phyloP scores from a whole-genome alignment of 2,113 vertebrate species.

The Zosterops japonicus region DNA sequence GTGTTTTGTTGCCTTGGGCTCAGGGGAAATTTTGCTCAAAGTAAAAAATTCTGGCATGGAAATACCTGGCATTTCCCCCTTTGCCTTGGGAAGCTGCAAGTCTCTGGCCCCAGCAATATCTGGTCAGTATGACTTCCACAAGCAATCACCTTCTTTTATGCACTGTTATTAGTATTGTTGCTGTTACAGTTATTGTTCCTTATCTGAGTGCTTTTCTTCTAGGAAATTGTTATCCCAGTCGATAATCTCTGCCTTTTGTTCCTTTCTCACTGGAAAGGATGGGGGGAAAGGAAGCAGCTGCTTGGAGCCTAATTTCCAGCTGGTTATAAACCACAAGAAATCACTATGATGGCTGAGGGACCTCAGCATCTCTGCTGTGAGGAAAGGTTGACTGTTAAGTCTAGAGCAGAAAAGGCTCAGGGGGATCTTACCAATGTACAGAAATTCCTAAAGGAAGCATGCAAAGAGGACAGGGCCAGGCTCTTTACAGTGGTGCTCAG shows the following conservation, averaged over 20 bases:
- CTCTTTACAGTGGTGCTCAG: not conserved
- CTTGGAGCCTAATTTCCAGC: not conserved
- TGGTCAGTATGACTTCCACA: too few species aligned
- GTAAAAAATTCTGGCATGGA: not conserved
- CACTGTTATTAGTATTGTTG: not conserved
- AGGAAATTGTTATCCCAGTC: not conserved
- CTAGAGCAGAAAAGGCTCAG: not conserved
- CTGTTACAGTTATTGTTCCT: not conserved
- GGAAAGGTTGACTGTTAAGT: not conserved
- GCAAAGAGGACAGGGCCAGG: not conserved
- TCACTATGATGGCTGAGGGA: not conserved
- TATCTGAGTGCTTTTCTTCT: not conserved
- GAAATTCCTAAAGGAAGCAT: not conserved
- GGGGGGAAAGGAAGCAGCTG: not conserved
- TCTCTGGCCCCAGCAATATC: not conserved
- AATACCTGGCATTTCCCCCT: not conserved
- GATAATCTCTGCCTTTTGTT: not conserved
- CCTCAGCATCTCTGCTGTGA: not conserved
- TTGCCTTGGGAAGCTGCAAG: accelerated
- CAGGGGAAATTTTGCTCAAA: not conserved
- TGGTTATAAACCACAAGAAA: not conserved
- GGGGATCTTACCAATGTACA: not conserved
- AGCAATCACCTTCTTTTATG: not conserved
- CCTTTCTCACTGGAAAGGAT: not conserved
- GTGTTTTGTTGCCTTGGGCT: not conserved